Conservation (phyloP, 2,113 vertebrate species). For the Oceanites oceanicus region DNA sequence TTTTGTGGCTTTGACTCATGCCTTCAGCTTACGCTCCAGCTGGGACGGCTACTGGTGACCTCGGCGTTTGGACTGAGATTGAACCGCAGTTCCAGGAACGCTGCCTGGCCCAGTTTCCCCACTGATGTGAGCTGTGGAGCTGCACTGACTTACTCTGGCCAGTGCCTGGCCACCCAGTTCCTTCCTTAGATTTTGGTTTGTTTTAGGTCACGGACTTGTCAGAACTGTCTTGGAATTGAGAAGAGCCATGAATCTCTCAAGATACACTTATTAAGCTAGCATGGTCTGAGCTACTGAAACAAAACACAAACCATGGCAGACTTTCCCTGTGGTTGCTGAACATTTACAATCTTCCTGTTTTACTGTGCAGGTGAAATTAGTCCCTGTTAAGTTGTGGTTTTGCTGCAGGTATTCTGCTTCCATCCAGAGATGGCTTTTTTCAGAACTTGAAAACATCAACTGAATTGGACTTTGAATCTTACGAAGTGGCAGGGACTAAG, state of each 20-base stretch:
- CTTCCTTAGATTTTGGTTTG: neutral
- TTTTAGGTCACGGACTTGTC: neutral
- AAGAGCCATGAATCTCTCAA: neutral
- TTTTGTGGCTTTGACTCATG: constrained; percentile 1
- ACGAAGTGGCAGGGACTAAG: neutral
- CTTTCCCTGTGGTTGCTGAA: neutral
- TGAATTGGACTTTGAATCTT: neutral
- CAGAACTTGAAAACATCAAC: neutral
- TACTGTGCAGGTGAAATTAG: neutral
- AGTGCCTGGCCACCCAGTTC: neutral
- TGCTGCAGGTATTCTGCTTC: neutral
- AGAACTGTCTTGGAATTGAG: neutral
- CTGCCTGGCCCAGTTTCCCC: neutral
- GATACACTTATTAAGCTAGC: neutral
- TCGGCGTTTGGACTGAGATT: neutral
- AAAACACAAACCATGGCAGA: neutral
- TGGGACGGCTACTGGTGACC: neutral
- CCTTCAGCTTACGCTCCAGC: neutral
- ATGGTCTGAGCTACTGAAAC: neutral
- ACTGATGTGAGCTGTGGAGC: neutral
- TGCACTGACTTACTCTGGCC: neutral
- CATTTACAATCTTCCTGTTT: neutral
- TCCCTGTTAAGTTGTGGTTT: neutral
- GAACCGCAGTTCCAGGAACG: neutral
- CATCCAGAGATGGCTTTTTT: neutral